Evolutionary conservation across 2,113 vertebrate genomes (phyloP).

Genomic region (Scalopus aquaticus): DNA sequence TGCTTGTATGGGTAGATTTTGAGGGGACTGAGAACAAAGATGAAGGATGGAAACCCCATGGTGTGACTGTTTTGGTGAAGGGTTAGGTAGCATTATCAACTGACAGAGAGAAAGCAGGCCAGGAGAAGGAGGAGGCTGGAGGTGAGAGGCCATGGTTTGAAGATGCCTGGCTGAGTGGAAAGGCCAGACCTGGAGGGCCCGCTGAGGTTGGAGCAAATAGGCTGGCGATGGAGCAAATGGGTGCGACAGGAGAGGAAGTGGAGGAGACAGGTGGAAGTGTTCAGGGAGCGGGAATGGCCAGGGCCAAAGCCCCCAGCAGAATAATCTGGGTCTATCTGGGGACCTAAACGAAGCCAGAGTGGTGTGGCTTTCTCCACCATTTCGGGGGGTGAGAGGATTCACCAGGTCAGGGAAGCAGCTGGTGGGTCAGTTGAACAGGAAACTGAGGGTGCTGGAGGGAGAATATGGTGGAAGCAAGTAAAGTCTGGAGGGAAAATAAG

Average conservation of each 20-base stretch:
- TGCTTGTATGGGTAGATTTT: background rate
- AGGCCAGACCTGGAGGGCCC: background rate
- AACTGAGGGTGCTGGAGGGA: background rate
- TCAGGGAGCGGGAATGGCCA: too few relatives aligned
- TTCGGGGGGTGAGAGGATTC: too few relatives aligned
- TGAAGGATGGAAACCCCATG: background rate
- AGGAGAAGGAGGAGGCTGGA: background rate
- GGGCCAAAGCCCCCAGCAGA: too few relatives aligned
- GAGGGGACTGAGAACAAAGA: background rate
- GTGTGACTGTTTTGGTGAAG: background rate
- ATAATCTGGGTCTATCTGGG: too few relatives aligned
- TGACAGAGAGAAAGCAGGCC: background rate
- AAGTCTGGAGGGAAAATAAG: background rate
- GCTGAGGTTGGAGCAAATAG: background rate
- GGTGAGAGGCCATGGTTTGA: background rate
- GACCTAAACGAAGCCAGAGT: too few relatives aligned
- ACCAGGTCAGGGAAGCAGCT: too few relatives aligned
- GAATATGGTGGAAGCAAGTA: background rate
- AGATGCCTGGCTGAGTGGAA: background rate
- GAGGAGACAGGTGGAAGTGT: background rate
- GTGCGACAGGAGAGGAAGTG: background rate
- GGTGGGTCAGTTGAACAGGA: background rate
- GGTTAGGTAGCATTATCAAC: background rate
- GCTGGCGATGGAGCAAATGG: background rate
- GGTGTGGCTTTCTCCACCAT: too few relatives aligned